Evolutionary conservation across 1,140 invertebrate genomes (phyloP).

Genomic region (Diachasma alloeum): DNA sequence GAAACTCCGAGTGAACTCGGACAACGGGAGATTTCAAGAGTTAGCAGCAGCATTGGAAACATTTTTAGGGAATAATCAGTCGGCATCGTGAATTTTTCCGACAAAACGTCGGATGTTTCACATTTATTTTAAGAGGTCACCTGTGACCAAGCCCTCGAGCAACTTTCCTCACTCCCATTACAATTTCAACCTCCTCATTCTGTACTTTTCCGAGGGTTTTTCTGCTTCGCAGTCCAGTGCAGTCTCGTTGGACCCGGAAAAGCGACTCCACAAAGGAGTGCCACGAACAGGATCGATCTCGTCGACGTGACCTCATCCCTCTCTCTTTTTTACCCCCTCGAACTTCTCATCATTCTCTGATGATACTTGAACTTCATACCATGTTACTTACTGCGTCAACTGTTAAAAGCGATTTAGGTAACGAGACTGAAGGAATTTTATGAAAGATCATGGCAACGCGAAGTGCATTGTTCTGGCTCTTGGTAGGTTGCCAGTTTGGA

Average conservation of each 20-base stretch:
- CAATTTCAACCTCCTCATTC: constrained; percentile 23
- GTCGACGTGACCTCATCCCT: constrained; percentile 9
- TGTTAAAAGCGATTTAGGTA: neutral
- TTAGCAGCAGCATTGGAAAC: neutral
- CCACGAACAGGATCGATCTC: constrained; percentile 14
- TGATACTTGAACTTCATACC: neutral
- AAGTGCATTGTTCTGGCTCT: neutral
- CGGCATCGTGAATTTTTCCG: no score
- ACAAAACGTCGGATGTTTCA: neutral
- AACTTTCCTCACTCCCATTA: constrained; percentile 11
- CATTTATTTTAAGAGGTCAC: neutral
- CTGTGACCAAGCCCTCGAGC: no score
- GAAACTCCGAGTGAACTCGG: neutral
- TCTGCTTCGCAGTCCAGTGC: constrained; percentile 14
- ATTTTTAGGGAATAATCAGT: neutral
- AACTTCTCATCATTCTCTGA: neutral
- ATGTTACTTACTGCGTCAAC: neutral
- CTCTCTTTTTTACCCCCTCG: neutral
- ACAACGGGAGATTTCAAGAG: neutral
- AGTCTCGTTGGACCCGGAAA: constrained; percentile 37
- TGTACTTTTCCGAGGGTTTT: neutral
- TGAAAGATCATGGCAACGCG: neutral
- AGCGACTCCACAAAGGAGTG: constrained; percentile 30
- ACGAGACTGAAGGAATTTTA: neutral
- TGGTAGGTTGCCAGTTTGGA: neutral